These are phyloP conservation scores for Salticus scenicus DNA, from an alignment of 2,888 invertebrate genomes.

Conservation along the genomic window DNA sequence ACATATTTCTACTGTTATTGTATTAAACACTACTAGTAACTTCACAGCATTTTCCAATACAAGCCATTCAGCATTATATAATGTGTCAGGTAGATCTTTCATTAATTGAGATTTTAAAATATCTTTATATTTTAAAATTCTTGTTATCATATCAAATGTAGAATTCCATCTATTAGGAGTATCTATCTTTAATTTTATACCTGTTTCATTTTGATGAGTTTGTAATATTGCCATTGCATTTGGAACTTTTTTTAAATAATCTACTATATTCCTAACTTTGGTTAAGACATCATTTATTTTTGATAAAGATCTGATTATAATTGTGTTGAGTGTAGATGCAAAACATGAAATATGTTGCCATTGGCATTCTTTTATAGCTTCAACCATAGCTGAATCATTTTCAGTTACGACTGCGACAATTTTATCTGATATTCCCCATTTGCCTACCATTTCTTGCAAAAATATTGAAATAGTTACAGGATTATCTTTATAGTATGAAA, in stretches of 20 bases:
- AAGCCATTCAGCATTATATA: neutral
- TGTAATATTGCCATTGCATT: neutral
- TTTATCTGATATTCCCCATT: neutral
- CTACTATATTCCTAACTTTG: neutral
- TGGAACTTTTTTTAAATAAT: neutral
- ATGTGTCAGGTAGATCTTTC: no score
- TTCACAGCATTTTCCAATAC: neutral
- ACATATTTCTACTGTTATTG: neutral
- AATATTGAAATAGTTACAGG: neutral
- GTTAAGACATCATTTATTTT: neutral
- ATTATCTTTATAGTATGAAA: neutral
- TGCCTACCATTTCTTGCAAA: neutral
- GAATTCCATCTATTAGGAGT: neutral
- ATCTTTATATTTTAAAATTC: neutral
- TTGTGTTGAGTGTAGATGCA: neutral
- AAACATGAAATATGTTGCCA: neutral
- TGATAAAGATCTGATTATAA: neutral
- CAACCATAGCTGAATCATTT: neutral
- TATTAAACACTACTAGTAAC: neutral
- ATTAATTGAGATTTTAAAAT: neutral
- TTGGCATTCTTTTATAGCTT: neutral
- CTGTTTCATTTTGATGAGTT: neutral
- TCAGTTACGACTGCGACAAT: neutral
- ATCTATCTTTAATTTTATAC: neutral
- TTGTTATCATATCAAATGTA: neutral